A percentile compares a stretch with the other conserved stretches of the same genome.
Conservation (phyloP, 1,140 invertebrate genomes). For the Bombus waltoni region DNA sequence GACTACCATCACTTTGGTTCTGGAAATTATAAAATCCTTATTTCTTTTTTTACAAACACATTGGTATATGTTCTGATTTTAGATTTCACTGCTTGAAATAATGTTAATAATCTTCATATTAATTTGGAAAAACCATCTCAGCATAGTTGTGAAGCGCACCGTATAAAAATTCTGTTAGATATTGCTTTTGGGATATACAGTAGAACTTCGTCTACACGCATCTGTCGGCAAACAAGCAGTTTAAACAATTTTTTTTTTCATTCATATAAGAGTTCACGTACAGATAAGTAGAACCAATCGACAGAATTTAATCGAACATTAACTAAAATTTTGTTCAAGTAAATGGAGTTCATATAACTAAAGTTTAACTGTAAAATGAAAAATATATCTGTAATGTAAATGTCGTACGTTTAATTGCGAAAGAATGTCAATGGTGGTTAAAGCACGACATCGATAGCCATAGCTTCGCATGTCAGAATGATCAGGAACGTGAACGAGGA, state of each 20-base stretch:
- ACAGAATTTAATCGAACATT: background rate
- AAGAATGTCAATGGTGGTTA: background rate
- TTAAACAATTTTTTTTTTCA: background rate
- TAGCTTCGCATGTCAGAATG: conserved; percentile 56
- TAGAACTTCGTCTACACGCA: background rate
- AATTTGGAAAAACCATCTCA: too few species aligned
- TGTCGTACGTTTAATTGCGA: background rate
- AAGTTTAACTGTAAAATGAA: background rate
- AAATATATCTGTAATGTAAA: background rate
- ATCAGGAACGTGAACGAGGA: conserved; percentile 67
- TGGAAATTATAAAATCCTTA: too few species aligned
- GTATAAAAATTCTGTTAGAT: background rate
- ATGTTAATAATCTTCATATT: too few species aligned
- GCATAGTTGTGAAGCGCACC: too few species aligned
- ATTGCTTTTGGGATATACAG: background rate
- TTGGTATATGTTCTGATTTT: too few species aligned
- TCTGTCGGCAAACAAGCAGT: background rate
- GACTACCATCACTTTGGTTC: too few species aligned
- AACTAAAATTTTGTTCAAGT: background rate
- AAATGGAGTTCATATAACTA: background rate
- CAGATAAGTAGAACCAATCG: background rate
- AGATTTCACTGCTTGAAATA: too few species aligned
- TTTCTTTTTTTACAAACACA: too few species aligned
- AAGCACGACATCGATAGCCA: conserved; percentile 5
- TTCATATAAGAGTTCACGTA: background rate